Evolutionary conservation across 2,888 invertebrate genomes (phyloP).

Genomic region (Drosophila quasianomalipes): DNA sequence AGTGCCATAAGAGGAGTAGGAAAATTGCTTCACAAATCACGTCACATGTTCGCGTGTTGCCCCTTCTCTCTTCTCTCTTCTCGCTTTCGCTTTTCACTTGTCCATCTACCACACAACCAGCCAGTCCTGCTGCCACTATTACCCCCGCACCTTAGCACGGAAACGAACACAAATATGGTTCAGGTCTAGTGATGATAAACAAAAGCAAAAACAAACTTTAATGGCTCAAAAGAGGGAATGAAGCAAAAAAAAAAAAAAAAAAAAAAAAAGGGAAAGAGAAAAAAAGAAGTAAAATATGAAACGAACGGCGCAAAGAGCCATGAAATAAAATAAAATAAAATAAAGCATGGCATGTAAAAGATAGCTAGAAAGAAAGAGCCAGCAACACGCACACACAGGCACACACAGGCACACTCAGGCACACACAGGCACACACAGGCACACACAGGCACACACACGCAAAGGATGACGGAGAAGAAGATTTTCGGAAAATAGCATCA

Average conservation of each 20-base stretch:
- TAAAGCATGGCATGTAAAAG: slow-evolving; percentile 43
- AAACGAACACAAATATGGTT: slow-evolving; percentile 18
- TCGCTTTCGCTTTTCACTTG: background rate
- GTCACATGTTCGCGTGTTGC: slow-evolving; percentile 40
- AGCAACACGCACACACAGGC: slow-evolving; percentile 1
- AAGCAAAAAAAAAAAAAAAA: background rate
- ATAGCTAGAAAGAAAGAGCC: slow-evolving; percentile 27
- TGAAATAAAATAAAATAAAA: slow-evolving; percentile 45
- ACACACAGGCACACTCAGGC: background rate
- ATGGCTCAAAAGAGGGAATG: slow-evolving; percentile 44
- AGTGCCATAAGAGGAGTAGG: slow-evolving; percentile 28
- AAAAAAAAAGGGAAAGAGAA: slow-evolving; percentile 14
- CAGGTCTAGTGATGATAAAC: slow-evolving; percentile 46
- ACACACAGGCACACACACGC: slow-evolving; percentile 3
- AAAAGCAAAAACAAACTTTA: slow-evolving; percentile 60
- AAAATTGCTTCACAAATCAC: slow-evolving; percentile 63
- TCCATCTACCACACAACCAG: background rate
- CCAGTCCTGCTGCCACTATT: background rate
- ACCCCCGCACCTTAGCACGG: background rate
- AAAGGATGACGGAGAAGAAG: slow-evolving; percentile 45
- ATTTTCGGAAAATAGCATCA: slow-evolving; percentile 74
- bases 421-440: background rate
- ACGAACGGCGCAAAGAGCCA: slow-evolving; percentile 38
- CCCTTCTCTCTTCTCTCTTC: background rate
- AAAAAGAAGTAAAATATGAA: slow-evolving; percentile 42